These are phyloP conservation scores for Orthosia incerta DNA, from an alignment of 2,888 invertebrate species.

Conservation along the genomic window DNA sequence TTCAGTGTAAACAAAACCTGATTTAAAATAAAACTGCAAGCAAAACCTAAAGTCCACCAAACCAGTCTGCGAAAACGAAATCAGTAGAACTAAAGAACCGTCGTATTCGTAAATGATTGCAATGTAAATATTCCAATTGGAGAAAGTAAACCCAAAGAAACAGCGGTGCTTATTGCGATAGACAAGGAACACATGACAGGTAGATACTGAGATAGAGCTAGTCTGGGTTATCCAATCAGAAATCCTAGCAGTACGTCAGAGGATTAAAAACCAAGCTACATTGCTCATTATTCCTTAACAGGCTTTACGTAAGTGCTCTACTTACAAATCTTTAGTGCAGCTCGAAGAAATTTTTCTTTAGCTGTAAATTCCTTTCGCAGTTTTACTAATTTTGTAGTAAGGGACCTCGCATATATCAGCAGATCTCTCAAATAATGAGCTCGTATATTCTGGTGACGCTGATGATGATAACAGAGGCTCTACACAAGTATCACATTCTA, in stretches of 20 bases:
- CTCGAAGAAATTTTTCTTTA: slow-evolving; percentile 1
- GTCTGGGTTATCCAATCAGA: slow-evolving; percentile 7
- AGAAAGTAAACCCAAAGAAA: neutral
- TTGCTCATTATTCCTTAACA: slow-evolving; percentile 16
- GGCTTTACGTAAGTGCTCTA: slow-evolving; percentile 21
- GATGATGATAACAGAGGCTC: neutral
- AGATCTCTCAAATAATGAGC: neutral
- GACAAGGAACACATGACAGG: neutral
- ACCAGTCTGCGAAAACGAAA: neutral
- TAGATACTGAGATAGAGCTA: neutral
- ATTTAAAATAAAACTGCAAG: slow-evolving; percentile 5
- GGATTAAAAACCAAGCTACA: slow-evolving; percentile 9
- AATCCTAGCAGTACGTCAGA: slow-evolving; percentile 4
- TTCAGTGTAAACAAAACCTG: slow-evolving; percentile 9
- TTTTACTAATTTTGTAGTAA: neutral
- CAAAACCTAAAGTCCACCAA: slow-evolving; percentile 16
- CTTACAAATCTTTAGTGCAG: slow-evolving; percentile 1
- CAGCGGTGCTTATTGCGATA: neutral
- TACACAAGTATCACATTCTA: too few relatives aligned
- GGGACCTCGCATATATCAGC: neutral
- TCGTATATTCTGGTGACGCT: neutral
- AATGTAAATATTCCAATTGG: neutral
- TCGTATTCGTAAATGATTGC: neutral
- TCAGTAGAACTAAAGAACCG: neutral
- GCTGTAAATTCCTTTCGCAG: neutral